Conservation (phyloP, 2,888 invertebrate genomes). For the Bimastos eiseni region DNA sequence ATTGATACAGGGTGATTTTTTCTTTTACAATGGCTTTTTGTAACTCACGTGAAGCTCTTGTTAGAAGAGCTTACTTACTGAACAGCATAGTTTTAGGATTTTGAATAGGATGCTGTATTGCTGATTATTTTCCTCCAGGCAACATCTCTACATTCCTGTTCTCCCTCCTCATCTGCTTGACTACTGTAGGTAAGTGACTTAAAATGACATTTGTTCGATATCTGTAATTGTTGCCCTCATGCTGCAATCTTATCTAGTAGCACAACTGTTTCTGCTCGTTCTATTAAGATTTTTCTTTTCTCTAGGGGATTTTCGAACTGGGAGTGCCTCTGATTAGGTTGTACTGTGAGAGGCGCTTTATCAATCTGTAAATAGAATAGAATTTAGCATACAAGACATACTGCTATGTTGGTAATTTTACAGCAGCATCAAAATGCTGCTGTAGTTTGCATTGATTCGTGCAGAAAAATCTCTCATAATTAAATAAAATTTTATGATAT, state of each 20-base stretch:
- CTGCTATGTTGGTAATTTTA: background rate
- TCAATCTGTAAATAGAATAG: too few species aligned
- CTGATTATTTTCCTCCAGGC: slow-evolving; percentile 62
- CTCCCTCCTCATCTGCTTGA: slow-evolving; percentile 85
- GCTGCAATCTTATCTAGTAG: too few species aligned
- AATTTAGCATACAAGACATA: background rate
- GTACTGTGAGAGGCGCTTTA: too few species aligned
- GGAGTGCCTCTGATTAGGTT: too few species aligned
- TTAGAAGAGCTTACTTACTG: background rate
- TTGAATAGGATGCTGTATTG: background rate
- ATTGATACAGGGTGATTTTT: background rate
- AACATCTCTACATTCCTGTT: slow-evolving; percentile 95
- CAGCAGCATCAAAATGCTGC: background rate
- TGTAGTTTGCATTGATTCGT: background rate
- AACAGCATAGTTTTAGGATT: background rate
- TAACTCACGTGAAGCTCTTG: background rate
- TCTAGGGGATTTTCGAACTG: too few species aligned
- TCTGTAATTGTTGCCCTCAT: background rate
- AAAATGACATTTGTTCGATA: background rate
- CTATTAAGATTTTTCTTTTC: too few species aligned
- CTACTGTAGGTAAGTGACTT: slow-evolving; percentile 54
- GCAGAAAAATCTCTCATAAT: background rate
- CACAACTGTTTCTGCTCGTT: too few species aligned
- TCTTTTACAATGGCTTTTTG: background rate
- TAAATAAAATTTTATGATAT: too few species aligned